Evolutionary conservation across 1,140 invertebrate genomes (phyloP).

Genomic region (Plutomurus gul): DNA sequence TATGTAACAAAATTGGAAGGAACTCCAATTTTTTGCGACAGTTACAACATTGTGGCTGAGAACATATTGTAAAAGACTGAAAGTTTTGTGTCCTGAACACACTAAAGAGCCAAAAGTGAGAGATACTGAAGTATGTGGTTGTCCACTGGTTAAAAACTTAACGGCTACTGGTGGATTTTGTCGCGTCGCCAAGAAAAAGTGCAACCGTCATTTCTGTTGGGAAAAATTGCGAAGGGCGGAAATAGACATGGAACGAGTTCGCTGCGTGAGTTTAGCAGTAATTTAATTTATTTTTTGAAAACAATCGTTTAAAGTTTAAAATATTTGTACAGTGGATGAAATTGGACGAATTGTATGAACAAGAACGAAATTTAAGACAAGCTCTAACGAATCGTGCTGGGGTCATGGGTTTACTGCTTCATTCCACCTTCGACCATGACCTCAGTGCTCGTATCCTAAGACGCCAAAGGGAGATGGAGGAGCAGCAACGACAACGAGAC

Average conservation of each 20-base stretch:
- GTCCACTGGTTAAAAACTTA: conserved; percentile 81
- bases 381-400: conserved; percentile 87
- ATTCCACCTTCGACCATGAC: conserved; percentile 93
- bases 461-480: background rate
- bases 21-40: conserved; percentile 97
- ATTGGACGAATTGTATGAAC: conserved; percentile 92
- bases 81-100: conserved; percentile 96
- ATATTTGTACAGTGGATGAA: conserved; percentile 78
- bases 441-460: conserved; percentile 65
- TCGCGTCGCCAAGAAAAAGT: conserved; percentile 84
- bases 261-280: conserved; percentile 61
- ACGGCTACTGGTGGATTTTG: conserved; percentile 72
- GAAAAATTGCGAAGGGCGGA: conserved; percentile 91
- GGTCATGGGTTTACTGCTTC: conserved; percentile 87
- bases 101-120: conserved; percentile 92
- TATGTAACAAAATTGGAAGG: conserved; percentile 89
- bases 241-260: conserved; percentile 70
- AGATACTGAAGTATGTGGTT: conserved; percentile 83
- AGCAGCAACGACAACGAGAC: background rate
- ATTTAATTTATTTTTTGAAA: background rate
- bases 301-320: conserved; percentile 20
- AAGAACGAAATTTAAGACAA: conserved; percentile 84
- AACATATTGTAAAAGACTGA: conserved; percentile 93
- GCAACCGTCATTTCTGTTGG: conserved; percentile 91
- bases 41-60: conserved; percentile 85